phyloP scores from a whole-genome alignment of 2,113 vertebrate species.

The Silurus asotus region DNA sequence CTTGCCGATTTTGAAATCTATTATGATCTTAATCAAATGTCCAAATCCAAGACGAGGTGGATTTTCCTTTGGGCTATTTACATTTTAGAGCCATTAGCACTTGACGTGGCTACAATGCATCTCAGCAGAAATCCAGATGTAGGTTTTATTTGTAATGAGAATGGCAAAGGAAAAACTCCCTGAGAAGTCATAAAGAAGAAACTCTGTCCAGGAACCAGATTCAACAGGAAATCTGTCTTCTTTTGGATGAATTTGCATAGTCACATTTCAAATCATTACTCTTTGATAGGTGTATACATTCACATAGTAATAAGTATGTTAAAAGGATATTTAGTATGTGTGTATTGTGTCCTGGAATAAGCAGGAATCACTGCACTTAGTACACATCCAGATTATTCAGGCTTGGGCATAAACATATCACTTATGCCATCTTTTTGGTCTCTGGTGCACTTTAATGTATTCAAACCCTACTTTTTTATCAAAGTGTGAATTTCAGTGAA shows the following conservation, averaged over 20 bases:
- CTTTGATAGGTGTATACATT: too few relatives aligned
- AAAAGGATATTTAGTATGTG: too few relatives aligned
- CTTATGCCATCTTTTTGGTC: neutral
- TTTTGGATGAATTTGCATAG: too few relatives aligned
- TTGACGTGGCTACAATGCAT: neutral
- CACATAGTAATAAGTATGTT: too few relatives aligned
- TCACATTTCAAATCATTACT: too few relatives aligned
- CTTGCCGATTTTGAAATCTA: neutral
- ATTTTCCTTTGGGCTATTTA: neutral
- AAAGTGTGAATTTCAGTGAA: neutral
- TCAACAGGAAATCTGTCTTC: neutral
- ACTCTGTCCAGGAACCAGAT: neutral
- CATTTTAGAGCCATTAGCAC: neutral
- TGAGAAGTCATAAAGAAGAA: constrained; percentile 2
- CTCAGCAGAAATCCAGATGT: neutral
- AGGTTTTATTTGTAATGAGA: neutral
- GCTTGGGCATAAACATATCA: neutral
- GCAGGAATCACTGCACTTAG: neutral
- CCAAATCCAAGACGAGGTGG: too few relatives aligned
- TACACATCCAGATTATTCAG: neutral
- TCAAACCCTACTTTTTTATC: neutral
- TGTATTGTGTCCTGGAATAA: neutral
- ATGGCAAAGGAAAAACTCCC: neutral
- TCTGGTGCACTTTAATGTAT: neutral
- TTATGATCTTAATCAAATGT: neutral